phyloP scores from a whole-genome alignment of 2,797 vertebrate genomes.

The Microhierax caerulescens region DNA sequence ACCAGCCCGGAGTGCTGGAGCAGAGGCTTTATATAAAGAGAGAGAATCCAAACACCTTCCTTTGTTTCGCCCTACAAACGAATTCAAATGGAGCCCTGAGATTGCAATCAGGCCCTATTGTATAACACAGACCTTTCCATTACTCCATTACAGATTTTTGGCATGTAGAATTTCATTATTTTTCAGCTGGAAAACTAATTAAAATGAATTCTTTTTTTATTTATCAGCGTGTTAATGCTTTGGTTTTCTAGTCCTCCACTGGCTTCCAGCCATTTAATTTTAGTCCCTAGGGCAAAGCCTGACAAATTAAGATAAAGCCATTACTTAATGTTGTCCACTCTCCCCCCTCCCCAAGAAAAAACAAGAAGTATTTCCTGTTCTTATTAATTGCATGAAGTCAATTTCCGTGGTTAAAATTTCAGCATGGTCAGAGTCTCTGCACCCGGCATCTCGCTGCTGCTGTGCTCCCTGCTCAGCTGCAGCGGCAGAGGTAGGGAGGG shows the following conservation, averaged over 20 bases:
- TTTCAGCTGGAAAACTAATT: constrained; percentile 84
- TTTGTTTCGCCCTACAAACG: constrained; percentile 73
- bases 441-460: not conserved
- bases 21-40: constrained; percentile 77
- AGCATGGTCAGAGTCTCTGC: constrained; percentile 3
- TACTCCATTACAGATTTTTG: constrained; percentile 68
- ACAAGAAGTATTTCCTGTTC: constrained; percentile 85
- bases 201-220: constrained; percentile 71
- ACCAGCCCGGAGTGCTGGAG: constrained; percentile 75
- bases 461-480: not conserved
- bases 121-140: constrained; percentile 76
- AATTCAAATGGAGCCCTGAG: constrained; percentile 71
- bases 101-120: constrained; percentile 76
- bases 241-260: constrained; percentile 61
- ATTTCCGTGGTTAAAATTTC: constrained; percentile 69
- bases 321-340: constrained; percentile 77
- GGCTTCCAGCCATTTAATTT: constrained; percentile 73
- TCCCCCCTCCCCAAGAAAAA: constrained; percentile 78
- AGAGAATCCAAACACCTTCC: constrained; percentile 78
- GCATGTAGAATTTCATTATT: constrained; percentile 70
- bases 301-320: constrained; percentile 87
- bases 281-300: constrained; percentile 80
- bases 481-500: not conserved
- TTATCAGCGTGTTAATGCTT: constrained; percentile 76
- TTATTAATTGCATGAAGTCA: constrained; percentile 79